These are phyloP conservation scores for Linnaemya tessellans DNA, from an alignment of 2,888 invertebrate species.

Conservation along the genomic window DNA sequence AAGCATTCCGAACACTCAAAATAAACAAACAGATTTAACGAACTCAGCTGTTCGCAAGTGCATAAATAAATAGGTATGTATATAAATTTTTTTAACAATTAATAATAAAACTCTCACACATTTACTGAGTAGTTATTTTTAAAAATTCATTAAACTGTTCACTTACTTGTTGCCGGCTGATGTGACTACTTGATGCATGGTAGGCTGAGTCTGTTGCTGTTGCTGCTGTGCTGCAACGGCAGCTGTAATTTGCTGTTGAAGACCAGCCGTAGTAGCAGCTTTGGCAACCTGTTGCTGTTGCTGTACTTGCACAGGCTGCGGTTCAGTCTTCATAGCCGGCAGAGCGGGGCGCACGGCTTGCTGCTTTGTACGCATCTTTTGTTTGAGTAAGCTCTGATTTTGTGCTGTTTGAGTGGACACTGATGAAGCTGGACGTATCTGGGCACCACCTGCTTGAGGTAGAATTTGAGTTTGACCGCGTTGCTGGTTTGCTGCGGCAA, in stretches of 20 bases:
- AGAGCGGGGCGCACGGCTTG: conserved; percentile 88
- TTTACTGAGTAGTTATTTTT: no score
- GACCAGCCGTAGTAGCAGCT: conserved; percentile 79
- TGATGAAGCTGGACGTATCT: conserved; percentile 90
- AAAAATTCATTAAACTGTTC: not conserved
- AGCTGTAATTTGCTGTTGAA: conserved; percentile 81
- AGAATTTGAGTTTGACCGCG: conserved; percentile 84
- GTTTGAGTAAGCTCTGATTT: conserved; percentile 82
- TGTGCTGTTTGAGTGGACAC: conserved; percentile 92
- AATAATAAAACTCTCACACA: no score
- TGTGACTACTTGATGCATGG: conserved; percentile 84
- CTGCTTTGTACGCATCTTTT: conserved; percentile 88
- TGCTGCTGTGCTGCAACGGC: conserved; percentile 81
- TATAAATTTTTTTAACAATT: no score
- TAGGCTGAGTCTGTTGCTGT: conserved; percentile 82
- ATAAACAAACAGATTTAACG: no score
- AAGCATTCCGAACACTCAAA: no score
- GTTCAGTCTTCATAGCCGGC: conserved; percentile 84
- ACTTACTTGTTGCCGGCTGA: conserved; percentile 84
- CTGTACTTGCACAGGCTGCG: conserved; percentile 86
- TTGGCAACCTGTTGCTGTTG: conserved; percentile 64
- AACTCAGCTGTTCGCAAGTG: no score
- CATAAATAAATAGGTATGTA: no score
- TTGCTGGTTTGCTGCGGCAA: conserved; percentile 76
- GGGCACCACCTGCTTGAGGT: conserved; percentile 85